Base-by-base conservation (phyloP, 2,797 vertebrate genomes). In the Hemitrygon akajei region DNA sequence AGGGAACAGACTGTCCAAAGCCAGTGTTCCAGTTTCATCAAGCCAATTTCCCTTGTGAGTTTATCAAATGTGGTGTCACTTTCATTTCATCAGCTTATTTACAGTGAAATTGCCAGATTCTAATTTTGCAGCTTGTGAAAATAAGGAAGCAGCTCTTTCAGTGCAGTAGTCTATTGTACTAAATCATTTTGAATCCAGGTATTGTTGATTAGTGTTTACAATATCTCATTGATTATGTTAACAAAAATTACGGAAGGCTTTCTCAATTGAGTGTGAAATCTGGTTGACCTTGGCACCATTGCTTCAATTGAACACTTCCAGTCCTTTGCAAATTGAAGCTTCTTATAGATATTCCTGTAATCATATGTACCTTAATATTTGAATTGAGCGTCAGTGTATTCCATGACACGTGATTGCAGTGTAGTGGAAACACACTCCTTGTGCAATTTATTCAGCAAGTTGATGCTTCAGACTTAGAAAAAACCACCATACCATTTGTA, bases 41-140 rank as follows among this genome's bases (percentile, higher is more conserved):
- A 84, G 98, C 98, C 5, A 98, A 98, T 93, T 99, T 99, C 96
- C 98, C 99, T 0, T 98, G 98, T 99, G 94, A 98, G 98, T 98
- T n/a, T 5, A 27, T 69, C 12, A 56, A 40, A 76, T 92, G 40
- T 11, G 18, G 20, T 37, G 34, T 81, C 20, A 75, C 25, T 75
- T 69, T 69, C 56, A 3, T 18, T n/a, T 37, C n/a, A 4, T 14
- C 77, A 79, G 14, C 30, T 37, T 37, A 79, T 18, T 27, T 27
- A 60, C 12, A 40, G 37, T 27, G 56, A 30, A 20, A 47, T 60
- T 86, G 22, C 20, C 30, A 47, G 40, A 86, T 22, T 1, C 25
- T 1, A 58, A 86, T 60, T 56, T 82, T 18, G 80, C 40, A 47
- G 40, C 80, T 76, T 76, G 25, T 76, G 73, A 27, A n/a, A 76